phyloP scores from a whole-genome alignment of 2,797 vertebrate genomes.

The Ficedula albicollis region DNA sequence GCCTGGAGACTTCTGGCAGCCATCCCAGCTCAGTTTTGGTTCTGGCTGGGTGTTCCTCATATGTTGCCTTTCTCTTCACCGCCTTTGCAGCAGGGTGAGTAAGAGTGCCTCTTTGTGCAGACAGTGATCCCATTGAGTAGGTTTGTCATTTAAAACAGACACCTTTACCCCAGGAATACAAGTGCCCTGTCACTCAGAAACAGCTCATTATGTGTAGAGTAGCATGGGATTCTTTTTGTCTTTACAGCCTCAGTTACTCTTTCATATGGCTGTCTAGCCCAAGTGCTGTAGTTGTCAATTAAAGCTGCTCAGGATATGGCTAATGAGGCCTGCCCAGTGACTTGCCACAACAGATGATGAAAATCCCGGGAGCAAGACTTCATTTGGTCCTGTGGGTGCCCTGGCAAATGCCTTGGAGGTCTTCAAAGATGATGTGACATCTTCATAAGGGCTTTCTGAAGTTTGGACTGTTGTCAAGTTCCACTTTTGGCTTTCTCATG shows the following conservation, averaged over 20 bases:
- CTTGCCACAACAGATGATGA: background rate
- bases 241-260: background rate
- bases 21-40: constrained; percentile 59
- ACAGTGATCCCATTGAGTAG: constrained; percentile 9
- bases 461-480: background rate
- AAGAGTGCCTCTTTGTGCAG: constrained; percentile 51
- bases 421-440: background rate
- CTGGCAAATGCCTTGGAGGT: background rate
- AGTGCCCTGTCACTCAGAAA: constrained; percentile 47
- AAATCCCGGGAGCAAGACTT: background rate
- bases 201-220: background rate
- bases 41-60: constrained; percentile 53
- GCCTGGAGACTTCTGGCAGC: constrained; percentile 61
- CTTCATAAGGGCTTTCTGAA: background rate
- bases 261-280: constrained; percentile 5
- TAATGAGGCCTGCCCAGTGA: background rate
- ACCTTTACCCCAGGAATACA: constrained; percentile 36
- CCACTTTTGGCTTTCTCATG: background rate
- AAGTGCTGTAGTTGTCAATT: background rate
- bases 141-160: constrained; percentile 46
- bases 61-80: constrained; percentile 42
- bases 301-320: background rate
- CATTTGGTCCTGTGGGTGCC: rapidly evolving
- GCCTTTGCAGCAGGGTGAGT: constrained; percentile 17
- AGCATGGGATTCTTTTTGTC: background rate